A percentile compares a stretch with the other conserved stretches of the same genome.
Conservation (phyloP, 2,113 vertebrate genomes). For the Dipodomys merriami region DNA sequence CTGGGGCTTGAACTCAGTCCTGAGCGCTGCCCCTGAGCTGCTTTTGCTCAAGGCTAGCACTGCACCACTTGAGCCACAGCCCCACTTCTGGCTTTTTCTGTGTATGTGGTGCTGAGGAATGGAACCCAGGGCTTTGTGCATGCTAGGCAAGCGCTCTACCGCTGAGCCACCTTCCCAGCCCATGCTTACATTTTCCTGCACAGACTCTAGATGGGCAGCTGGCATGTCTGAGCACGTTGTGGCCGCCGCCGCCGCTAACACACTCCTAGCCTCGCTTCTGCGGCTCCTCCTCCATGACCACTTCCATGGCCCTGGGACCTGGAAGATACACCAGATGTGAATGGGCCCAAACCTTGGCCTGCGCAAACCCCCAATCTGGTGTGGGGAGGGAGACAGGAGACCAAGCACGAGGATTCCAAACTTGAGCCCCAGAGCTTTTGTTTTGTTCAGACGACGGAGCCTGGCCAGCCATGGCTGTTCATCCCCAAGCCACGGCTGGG, state of each 20-base stretch:
- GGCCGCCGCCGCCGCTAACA: not conserved
- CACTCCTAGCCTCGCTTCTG: not conserved
- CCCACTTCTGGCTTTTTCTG: too few relatives aligned
- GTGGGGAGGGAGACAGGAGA: not conserved
- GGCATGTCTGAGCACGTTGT: not conserved
- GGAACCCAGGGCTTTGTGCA: too few relatives aligned
- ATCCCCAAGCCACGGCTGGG: not conserved
- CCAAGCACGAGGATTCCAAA: not conserved
- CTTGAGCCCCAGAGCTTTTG: not conserved
- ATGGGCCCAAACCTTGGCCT: not conserved
- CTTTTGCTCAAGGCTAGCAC: too few relatives aligned
- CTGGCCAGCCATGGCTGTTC: not conserved
- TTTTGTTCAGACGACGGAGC: not conserved
- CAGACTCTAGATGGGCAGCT: not conserved
- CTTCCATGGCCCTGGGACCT: not conserved
- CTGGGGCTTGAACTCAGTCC: too few relatives aligned
- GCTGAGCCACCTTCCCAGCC: too few relatives aligned
- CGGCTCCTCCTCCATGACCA: not conserved
- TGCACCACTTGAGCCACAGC: too few relatives aligned
- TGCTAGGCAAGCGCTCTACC: too few relatives aligned
- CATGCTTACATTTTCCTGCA: not conserved
- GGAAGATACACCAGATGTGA: not conserved
- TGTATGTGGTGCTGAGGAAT: too few relatives aligned
- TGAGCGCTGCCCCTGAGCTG: too few relatives aligned
- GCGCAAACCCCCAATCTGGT: not conserved